Evolutionary conservation across 1,140 invertebrate species (phyloP), one percentile per base, ranked within the genome.

Genomic region (Melipona quadrifasciata): DNA sequence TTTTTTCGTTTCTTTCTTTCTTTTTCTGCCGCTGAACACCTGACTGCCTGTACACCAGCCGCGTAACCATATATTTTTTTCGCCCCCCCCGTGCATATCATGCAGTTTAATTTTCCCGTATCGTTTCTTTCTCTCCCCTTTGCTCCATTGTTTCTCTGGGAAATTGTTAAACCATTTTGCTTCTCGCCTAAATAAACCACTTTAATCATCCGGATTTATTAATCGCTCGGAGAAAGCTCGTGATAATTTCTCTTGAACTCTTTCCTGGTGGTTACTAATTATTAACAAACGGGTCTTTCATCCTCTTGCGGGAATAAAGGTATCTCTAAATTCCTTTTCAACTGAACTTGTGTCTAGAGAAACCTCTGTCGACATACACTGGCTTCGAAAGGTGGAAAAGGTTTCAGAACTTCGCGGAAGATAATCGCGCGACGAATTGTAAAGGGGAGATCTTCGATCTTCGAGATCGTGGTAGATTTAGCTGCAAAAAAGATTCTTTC

Each of bases 1-100:
- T 47, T n/a, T 47, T 16, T 47, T 17, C 1, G 14, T 8, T 47
- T 12, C 16, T 11, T 21, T 39, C 6, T 53, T 34, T 21, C 5
- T 14, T 67, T 53, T 64, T 77, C 8, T n/a, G 0, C 8, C 31
- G 16, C 21, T 12, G 31, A 24, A 58, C 61, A 67, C 39, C 58
- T 53, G n/a, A 31, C 76, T 65, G n/a, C 76, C 6, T 17, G 61
- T 53, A 65, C 27, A 61, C 57, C 12, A 12, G 16, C 75, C 19
- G 27, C 16, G 61, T 51, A 65, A 78, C 17, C 27, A 31, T 78
- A 78, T 65, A 67, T 31, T 78, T 77, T 39, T 65, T 21, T 8
- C n/a, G n/a, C 39, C 8, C 2, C 61, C n/a, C 39, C n/a, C 39
- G n/a, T 10, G 31, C n/a, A n/a, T 77, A 51, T 65, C 58, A 12